phyloP scores from a whole-genome alignment of 1,140 invertebrate genomes.

The Agrilus planipennis region DNA sequence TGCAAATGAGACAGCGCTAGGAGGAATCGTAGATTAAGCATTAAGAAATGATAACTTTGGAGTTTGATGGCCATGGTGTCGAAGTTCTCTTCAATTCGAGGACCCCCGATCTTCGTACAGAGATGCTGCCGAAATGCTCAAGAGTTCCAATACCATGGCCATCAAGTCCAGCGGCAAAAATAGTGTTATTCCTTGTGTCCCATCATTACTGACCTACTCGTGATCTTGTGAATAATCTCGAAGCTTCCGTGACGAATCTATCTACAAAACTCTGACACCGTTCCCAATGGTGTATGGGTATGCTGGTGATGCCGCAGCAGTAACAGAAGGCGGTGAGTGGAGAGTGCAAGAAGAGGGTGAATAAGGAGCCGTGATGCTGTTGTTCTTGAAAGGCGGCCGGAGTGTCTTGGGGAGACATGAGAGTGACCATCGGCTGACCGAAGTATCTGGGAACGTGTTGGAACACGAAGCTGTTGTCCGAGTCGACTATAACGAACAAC shows the following conservation, averaged over 20 bases:
- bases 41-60: not conserved
- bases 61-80: not conserved
- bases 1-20: conserved; percentile 31
- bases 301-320: conserved; percentile 77
- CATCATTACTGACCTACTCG: conserved; percentile 60
- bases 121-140: no score
- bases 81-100: no score
- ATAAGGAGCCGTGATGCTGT: conserved; percentile 83
- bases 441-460: conserved; percentile 86
- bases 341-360: conserved; percentile 90
- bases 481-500: conserved; percentile 88
- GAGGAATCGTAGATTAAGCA: not conserved
- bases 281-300: conserved; percentile 82
- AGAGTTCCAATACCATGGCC: no score
- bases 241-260: conserved; percentile 81
- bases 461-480: conserved; percentile 90
- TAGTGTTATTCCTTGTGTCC: no score
- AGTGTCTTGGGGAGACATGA: conserved; percentile 87
- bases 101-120: no score
- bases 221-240: conserved; percentile 66
- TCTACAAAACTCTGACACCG: conserved; percentile 79
- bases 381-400: conserved; percentile 78
- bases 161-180: no score
- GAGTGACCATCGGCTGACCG: conserved; percentile 85
- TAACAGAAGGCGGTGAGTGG: conserved; percentile 88